Evolutionary conservation across 2,888 invertebrate genomes (phyloP), one percentile per base, ranked within the genome.

Genomic region (Cheilosia soror): DNA sequence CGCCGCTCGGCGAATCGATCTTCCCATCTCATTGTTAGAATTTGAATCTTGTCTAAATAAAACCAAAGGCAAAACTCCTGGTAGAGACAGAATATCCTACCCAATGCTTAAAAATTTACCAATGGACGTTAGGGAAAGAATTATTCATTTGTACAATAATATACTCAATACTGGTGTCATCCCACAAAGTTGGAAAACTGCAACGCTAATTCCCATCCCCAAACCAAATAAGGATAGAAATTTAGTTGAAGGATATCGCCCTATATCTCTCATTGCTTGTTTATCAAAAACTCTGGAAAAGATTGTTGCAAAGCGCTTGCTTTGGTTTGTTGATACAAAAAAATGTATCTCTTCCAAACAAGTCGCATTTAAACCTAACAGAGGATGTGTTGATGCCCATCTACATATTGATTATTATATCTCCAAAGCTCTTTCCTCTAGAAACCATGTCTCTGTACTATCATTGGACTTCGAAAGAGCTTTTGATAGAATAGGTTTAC

Each of bases 101-200:
- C 49, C 49, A 20, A 49, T 49, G 49, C 20, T 49, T 25, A 49
- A 49, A 49, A 49, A 49, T 25, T 20, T 49, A 1, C 20, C 49
- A 49, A 25, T 49, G 20, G 20, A 15, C 0, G 49, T 49, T 49
- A 49, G 11, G 33, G 7, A 33, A 5, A 33, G 33, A 33, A 20
- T 20, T 20, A 20, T 20, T 20, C 20, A 20, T 20, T 20, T 20
- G 20, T 25, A 51, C 7, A 51, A 51, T 7, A 25, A 51, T 5
- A 25, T 51, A 5, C 6, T 20, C 25, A 51, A 44, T n/a, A n/a
- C 44, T 13, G 13, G 9, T 5, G 51, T 20, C 25, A 51, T 51
- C 5, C 4, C 53, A 27, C 53, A 53, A 53, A 53, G 31, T n/a
- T 60, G 60, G 60, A 60, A 60, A 42, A 13, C 7, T 27, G 42